Base-by-base conservation (phyloP, 2,888 invertebrate genomes). In the Terebella lapidaria region DNA sequence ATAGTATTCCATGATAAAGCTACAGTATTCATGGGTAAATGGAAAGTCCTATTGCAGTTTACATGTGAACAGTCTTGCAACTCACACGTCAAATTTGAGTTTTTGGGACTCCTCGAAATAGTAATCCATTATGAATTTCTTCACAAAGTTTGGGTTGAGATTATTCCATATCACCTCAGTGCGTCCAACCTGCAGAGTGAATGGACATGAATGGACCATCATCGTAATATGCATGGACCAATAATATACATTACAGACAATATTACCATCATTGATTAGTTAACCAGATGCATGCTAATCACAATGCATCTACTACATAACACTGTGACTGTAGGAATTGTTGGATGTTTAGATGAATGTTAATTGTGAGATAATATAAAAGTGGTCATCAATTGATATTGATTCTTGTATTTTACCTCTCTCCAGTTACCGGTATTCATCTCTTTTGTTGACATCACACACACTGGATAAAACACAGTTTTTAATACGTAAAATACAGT, bases 91-190 rank as follows among this genome's bases (percentile, higher is more conserved):
- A 71, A 78, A 75, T 58, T 72, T 74, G 1, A 78, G 67, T 62
- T 75, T 76, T 66, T 78, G 78, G 22, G 71, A 67, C 62, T 77
- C 73, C 65, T 78, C 78, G 71, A 78, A 78, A 65, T 67, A 75
- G 58, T 75, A 78, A 46, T 77, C 72, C 59, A 78, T 68, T 18
- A 74, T 67, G 69, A 77, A 77, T 63, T 78, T 78, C 64, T 76
- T 83, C 1, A 81, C 82, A 81, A 85, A 86, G 30, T 78, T 80
- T 29, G 86, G 86, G 72, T 84, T 83, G 59, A 83, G 69, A 59
- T 83, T 83, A 68, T 82, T 82, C 74, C 81, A 83, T 47, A 83
- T 78, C 46, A 82, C 81, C 71, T 86, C 85, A 55, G 84, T 84
- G 65, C 84, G 78, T 73, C 79, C 74, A 79, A 82, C 57, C 82